Evolutionary conservation across 2,888 invertebrate species (phyloP).

Genomic region (Tipula vernalis): DNA sequence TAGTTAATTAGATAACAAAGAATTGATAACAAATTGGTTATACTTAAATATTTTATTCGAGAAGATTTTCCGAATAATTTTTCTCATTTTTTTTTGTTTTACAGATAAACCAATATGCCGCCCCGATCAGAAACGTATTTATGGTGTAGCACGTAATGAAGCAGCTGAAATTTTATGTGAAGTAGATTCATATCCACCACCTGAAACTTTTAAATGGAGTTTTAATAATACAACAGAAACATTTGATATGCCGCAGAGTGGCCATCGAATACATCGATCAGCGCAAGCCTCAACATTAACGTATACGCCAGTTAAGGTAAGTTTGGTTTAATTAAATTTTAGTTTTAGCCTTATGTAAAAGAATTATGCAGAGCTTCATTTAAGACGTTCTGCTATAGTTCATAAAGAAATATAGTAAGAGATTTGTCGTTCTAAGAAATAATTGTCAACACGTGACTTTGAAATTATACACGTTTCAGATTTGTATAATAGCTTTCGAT

Average conservation of each 20-base stretch:
- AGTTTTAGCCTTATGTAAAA: neutral
- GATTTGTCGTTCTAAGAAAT: too few species aligned
- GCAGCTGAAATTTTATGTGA: conserved; percentile 67
- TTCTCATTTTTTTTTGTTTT: neutral
- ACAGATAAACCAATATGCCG: conserved; percentile 75
- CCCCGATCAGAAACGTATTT: conserved; percentile 59
- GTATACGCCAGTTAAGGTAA: conserved; percentile 54
- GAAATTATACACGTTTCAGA: too few species aligned
- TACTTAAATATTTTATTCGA: neutral
- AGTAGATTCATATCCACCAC: conserved; percentile 74
- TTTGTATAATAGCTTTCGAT: too few species aligned
- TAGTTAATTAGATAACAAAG: neutral
- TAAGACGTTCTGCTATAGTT: too few species aligned
- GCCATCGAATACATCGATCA: conserved; percentile 45
- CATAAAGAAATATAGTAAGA: too few species aligned
- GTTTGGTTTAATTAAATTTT: conserved; percentile 12
- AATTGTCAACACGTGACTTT: too few species aligned
- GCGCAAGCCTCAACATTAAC: conserved; percentile 51
- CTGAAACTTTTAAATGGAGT: conserved; percentile 74
- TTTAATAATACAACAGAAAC: conserved; percentile 81
- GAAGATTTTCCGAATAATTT: neutral
- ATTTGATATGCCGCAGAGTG: conserved; percentile 57
- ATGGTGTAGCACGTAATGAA: conserved; percentile 73
- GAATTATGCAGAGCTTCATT: too few species aligned
- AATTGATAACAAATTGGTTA: neutral